These are phyloP conservation scores for Atethmia centrago DNA, from an alignment of 2,888 invertebrate species.

Conservation along the genomic window DNA sequence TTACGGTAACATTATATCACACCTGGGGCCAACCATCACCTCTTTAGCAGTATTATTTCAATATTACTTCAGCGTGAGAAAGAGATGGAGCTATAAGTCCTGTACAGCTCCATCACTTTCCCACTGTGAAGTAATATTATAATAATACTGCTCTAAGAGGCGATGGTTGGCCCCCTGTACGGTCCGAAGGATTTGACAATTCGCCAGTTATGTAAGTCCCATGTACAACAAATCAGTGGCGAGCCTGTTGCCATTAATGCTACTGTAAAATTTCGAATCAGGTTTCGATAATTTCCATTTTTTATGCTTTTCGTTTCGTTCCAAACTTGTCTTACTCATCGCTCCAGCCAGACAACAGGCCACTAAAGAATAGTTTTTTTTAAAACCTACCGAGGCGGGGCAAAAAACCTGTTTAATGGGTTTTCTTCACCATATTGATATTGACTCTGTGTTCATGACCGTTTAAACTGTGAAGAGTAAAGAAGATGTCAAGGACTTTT, in stretches of 20 bases:
- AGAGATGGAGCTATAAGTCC: too few relatives aligned
- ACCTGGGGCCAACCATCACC: too few relatives aligned
- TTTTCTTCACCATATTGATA: conserved; percentile 30
- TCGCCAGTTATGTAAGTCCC: background rate
- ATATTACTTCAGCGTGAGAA: too few relatives aligned
- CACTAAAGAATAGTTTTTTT: conserved; percentile 27
- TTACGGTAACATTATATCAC: too few relatives aligned
- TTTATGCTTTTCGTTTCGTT: background rate
- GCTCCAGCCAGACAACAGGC: conserved; percentile 21
- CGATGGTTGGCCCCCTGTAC: too few relatives aligned
- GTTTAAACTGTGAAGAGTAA: conserved; percentile 7
- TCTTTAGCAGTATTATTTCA: too few relatives aligned
- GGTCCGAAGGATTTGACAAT: too few relatives aligned
- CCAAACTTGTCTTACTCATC: conserved; percentile 16
- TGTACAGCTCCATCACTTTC: too few relatives aligned
- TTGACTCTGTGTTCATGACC: conserved; percentile 21
- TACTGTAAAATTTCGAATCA: conserved; percentile 1
- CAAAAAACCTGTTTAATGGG: conserved; percentile 40
- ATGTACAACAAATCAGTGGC: background rate
- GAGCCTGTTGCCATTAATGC: background rate
- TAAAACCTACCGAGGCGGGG: conserved; percentile 14
- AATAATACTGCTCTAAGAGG: too few relatives aligned
- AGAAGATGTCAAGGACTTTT: conserved; percentile 33
- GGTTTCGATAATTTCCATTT: conserved; percentile 7
- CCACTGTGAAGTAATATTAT: too few relatives aligned